Evolutionary conservation across 2,888 invertebrate species (phyloP), one percentile per base, ranked within the genome.

Genomic region (Frankliniella fusca): DNA sequence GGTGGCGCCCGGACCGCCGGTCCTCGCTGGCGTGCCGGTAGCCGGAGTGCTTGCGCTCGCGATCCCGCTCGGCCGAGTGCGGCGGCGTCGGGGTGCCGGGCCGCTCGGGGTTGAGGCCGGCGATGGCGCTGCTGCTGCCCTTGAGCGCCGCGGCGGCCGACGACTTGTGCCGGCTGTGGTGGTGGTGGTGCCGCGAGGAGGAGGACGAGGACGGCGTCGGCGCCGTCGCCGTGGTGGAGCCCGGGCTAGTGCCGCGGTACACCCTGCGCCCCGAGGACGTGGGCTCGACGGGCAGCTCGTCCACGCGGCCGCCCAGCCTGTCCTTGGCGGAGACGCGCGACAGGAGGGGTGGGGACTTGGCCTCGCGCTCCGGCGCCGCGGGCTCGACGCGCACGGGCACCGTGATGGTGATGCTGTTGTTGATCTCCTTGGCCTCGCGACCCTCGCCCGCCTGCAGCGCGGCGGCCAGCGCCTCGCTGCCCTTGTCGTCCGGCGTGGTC

Each of bases 261-360:
- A 70, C 70, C 23, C 70, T 70, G 70, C 70, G 70, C n/a, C 70
- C 70, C 23, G 70, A 9, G 23, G 70, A 70, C n/a, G 23, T 15
- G 61, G 61, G 23, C 70, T 70, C 70, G 23, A 9, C 23, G 70
- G n/a, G 70, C 23, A 23, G 89, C 83, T 93, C 92, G 83, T 93
- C 93, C 0, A 94, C 90, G 88, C 94, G 94, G 0, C 93, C 93
- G 0, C 95, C 95, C 7, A 95, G 89, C 80, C 95, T 90, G 84
- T 95, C 95, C 87, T 95, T 95, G 0, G 94, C 93, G 0, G 95
- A 94, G 50, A 94, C 86, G 85, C 93, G 90, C 38, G 38, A 38
- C 0, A 91, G 91, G 0, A 91, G 91, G 0, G 93, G 92, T 11
- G 93, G 92, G 20, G 87, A 85, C 81, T 86, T 87, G 80, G 86